Evolutionary conservation across 2,888 invertebrate genomes (phyloP), one percentile per base, ranked within the genome.

Genomic region (Eilema caniola): DNA sequence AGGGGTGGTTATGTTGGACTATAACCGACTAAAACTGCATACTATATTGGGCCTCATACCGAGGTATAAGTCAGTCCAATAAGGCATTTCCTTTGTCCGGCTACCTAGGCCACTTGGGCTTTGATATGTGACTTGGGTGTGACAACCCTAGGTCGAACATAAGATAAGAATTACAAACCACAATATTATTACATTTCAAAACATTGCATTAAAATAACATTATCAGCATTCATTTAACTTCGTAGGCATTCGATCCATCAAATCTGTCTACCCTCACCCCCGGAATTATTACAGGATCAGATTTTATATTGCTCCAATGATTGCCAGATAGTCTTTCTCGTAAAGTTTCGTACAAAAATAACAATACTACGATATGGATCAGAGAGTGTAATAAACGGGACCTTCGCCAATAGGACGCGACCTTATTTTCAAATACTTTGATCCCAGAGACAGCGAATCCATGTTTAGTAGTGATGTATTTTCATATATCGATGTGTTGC

Each of bases 381-480:
- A 74, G 72, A 71, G 68, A 24, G 53, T 74, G 75, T 76, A 81
- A 81, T 82, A 78, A 82, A 80, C 74, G 73, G 62, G 67, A 73
- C 75, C 79, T 74, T 70, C 67, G 69, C 64, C 62, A 67, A 66
- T 81, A 81, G 77, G 77, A 74, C 74, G 69, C 69, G 81, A 81
- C 81, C 81, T 75, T 80, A 75, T 78, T 81, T 75, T 76, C 70
- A 72, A 78, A 82, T 78, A 78, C 82, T 75, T 80, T 81, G 82
- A 81, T 81, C 81, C 80, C 71, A 67, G 57, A 71, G 75, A 80
- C 77, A 78, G 67, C 70, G 76, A 74, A 80, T 78, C 78, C 73
- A 73, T 76, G 75, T 71, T 69, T 63, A 67, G 53, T 77, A 83
- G 81, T 70, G 81, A 70, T 75, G 81, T 47, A 66, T 47, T 63